Base-by-base conservation (phyloP, 1,140 invertebrate genomes). In the Micrasema longulum region DNA sequence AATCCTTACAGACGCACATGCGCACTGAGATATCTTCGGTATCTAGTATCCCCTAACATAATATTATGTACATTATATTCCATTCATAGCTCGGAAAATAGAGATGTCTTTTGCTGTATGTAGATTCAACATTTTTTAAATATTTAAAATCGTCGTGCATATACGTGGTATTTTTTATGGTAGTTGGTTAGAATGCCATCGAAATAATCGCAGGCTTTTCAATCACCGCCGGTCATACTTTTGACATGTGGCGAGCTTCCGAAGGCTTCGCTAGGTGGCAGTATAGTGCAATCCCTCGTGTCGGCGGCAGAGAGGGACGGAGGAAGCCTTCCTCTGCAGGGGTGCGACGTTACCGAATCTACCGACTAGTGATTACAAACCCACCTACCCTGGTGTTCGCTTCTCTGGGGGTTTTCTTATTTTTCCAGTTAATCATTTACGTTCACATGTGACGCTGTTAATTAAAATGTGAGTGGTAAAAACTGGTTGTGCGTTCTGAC, bases 1-100 rank as follows among this genome's bases (percentile, higher is more conserved):
- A 85, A 85, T 84, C 80, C 82, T 78, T 79, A 76, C 77, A 77
- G 72, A 50, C 82, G 82, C 81, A 82, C 83, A 82, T 81, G 82
- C 83, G 83, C 74, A 67, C 18, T 71, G 77, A 79, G 78, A 76
- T 76, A n/a, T 78, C 79, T 35, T 36, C 47, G 35, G n/a, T 9
- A 50, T 60, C 57, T 41, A n/a, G n/a, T 55, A 47, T 12, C 22
- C 26, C n/a, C 43, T 6, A 16, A 47, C 5, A 1, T n/a, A 10
- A 47, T 47, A 47, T 5, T n/a, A 16, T n/a, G n/a, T 16, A 47
- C 14, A 47, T 47, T 47, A 14, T 14, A 47, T 16, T 47, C 1
- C 41, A 5, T 16, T 16, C 1, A 47, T 47, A 47, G 10, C 26
- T 31, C 7, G 26, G 26, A 31, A 38, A 11, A 47, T 16, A 47